A percentile compares a stretch with the other conserved stretches of the same genome.
Evolutionary conservation across 2,888 invertebrate species (phyloP).

Genomic region (Chloromyia formosa): DNA sequence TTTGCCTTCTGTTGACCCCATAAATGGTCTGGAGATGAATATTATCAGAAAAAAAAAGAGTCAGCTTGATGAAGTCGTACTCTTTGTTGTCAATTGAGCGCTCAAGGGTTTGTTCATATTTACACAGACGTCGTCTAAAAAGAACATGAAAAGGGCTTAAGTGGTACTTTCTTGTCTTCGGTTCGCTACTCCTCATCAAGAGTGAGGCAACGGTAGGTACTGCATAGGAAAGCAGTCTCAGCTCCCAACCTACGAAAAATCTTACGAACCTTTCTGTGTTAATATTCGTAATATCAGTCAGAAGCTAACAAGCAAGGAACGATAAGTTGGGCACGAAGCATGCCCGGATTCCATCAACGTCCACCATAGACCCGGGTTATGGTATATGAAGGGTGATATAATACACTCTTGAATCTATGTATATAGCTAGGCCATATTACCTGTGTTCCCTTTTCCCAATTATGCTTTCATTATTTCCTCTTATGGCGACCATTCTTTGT

Average conservation of each 20-base stretch:
- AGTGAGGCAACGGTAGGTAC: background rate
- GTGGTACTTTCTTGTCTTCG: conserved; percentile 13
- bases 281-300: too few relatives aligned
- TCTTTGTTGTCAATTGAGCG: conserved; percentile 4
- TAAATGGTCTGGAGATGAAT: too few relatives aligned
- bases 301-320: conserved; percentile 9
- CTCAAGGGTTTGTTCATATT: conserved; percentile 7
- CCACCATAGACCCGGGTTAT: too few relatives aligned
- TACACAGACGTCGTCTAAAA: conserved; percentile 18
- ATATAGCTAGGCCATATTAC: background rate
- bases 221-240: too few relatives aligned
- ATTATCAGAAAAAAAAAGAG: too few relatives aligned
- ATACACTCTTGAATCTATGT: background rate
- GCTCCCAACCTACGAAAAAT: too few relatives aligned
- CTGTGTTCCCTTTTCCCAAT: conserved; percentile 41
- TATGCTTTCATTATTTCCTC: conserved; percentile 34
- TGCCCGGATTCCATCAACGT: background rate
- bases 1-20: too few relatives aligned
- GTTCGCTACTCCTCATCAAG: background rate
- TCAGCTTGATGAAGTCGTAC: background rate
- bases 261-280: too few relatives aligned
- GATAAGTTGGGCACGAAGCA: background rate
- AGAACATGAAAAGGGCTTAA: conserved; percentile 20
- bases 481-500: conserved; percentile 36
- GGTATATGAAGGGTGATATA: background rate